Evolutionary conservation across 2,113 vertebrate species (phyloP).

Genomic region (Potamarius usumacintae): DNA sequence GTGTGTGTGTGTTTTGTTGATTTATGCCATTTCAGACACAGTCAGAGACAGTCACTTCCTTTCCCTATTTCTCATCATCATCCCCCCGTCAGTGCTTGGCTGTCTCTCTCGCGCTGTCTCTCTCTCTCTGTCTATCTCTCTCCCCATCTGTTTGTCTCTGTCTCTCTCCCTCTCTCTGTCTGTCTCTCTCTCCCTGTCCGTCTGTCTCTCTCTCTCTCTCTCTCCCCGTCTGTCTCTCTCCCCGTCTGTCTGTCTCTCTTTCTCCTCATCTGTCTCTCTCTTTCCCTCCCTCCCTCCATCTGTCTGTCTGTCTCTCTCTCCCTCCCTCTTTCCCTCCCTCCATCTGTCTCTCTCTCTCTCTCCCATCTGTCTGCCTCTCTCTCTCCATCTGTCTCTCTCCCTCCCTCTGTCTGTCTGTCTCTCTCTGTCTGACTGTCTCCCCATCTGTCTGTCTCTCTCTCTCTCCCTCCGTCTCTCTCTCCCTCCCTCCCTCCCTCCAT

Average conservation of each 20-base stretch:
- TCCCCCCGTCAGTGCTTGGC: too few species aligned
- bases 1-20: too few species aligned
- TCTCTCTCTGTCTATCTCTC: neutral
- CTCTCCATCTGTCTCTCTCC: neutral
- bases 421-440: too few species aligned
- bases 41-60: neutral
- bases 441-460: neutral
- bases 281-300: too few species aligned
- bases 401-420: neutral
- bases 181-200: neutral
- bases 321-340: neutral
- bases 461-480: neutral
- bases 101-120: neutral
- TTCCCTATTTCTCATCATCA: neutral
- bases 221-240: neutral
- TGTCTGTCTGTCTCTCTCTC: slow-evolving; percentile 17
- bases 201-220: neutral
- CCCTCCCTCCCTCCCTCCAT: too few species aligned
- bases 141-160: neutral
- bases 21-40: neutral
- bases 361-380: neutral
- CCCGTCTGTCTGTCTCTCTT: neutral
- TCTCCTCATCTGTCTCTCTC: slow-evolving; percentile 8
- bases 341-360: neutral
- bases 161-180: neutral